phyloP scores from a whole-genome alignment of 2,888 invertebrate species.

The Megamerina dolium region DNA sequence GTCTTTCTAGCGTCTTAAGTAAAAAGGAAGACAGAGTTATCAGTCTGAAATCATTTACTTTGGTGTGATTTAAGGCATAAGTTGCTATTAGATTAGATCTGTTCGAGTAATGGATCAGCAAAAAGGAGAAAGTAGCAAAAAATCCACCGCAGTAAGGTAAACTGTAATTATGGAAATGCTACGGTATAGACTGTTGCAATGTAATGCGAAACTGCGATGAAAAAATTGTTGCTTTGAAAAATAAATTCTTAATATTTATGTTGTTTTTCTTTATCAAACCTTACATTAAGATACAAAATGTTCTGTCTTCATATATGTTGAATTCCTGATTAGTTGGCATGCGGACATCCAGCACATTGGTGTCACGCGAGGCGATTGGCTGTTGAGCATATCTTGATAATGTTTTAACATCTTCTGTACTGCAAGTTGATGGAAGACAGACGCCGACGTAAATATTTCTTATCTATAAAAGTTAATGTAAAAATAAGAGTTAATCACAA shows the following conservation, averaged over 20 bases:
- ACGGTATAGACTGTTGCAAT: not conserved
- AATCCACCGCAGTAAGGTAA: too few relatives aligned
- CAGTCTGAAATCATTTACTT: too few relatives aligned
- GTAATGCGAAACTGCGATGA: not conserved
- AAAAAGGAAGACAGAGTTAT: too few relatives aligned
- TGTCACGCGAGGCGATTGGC: slow-evolving; percentile 49
- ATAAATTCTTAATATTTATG: slow-evolving; percentile 2
- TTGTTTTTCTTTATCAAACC: slow-evolving; percentile 33
- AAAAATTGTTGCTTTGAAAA: not conserved
- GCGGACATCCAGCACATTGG: slow-evolving; percentile 60
- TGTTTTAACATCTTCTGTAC: slow-evolving; percentile 56
- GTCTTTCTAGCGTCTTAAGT: too few relatives aligned
- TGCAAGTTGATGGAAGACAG: slow-evolving; percentile 68
- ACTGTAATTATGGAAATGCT: not conserved
- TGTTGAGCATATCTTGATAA: slow-evolving; percentile 56
- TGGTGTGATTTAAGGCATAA: too few relatives aligned
- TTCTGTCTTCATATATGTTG: slow-evolving; percentile 60
- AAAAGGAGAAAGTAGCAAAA: too few relatives aligned
- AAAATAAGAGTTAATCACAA: too few relatives aligned
- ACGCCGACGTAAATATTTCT: slow-evolving; percentile 68
- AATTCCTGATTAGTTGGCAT: slow-evolving; percentile 64
- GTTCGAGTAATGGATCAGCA: too few relatives aligned
- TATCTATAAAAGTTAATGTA: slow-evolving; percentile 56
- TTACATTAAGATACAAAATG: slow-evolving; percentile 67
- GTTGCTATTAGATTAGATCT: too few relatives aligned